A percentile compares a stretch with the other conserved stretches of the same genome.
phyloP scores from a whole-genome alignment of 2,113 vertebrate genomes.

The Athene cunicularia region DNA sequence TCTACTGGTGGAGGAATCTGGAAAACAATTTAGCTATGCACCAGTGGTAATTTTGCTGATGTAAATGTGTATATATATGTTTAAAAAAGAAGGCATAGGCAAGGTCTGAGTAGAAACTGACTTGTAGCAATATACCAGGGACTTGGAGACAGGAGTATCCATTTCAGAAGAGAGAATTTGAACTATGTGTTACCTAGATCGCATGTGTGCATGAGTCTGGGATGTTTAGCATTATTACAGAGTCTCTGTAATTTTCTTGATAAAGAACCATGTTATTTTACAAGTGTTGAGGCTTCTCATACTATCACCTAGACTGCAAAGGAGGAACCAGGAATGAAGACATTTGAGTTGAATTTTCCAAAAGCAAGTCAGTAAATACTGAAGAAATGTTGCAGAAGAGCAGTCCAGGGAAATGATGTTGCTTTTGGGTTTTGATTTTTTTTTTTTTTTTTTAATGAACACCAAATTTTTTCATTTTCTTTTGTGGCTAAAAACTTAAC shows the following conservation, averaged over 20 bases:
- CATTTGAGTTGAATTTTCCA: neutral
- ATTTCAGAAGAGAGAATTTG: neutral
- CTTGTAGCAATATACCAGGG: neutral
- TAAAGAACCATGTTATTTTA: neutral
- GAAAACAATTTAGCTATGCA: neutral
- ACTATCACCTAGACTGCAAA: neutral
- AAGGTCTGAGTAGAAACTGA: neutral
- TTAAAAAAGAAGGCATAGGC: neutral
- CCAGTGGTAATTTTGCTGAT: neutral
- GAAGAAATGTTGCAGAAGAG: neutral
- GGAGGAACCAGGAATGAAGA: neutral
- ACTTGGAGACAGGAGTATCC: neutral
- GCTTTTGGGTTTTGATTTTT: neutral
- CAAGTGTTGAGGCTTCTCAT: neutral
- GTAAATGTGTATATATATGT: neutral
- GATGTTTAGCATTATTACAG: neutral
- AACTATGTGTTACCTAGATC: neutral
- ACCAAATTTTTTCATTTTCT: neutral
- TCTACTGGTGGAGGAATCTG: neutral
- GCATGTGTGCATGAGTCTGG: neutral
- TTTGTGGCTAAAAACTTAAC: neutral
- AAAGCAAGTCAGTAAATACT: neutral
- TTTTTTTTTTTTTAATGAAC: neutral
- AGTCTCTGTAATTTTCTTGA: neutral
- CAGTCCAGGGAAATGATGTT: neutral